phyloP scores from a whole-genome alignment of 2,113 vertebrate genomes.

The Vanacampus margaritifer region DNA sequence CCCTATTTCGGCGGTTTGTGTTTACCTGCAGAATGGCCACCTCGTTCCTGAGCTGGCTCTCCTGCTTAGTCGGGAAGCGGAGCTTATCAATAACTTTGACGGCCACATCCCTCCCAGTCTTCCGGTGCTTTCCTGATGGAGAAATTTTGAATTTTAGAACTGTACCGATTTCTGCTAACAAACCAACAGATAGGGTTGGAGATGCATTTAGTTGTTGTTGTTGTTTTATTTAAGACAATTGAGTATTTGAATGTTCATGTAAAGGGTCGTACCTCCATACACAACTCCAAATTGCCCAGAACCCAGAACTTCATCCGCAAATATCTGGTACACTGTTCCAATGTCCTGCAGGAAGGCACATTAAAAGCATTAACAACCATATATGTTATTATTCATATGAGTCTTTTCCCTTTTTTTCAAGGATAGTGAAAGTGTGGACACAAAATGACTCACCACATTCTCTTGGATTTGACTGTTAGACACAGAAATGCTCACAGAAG shows the following conservation, averaged over 20 bases:
- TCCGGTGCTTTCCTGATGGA: constrained; percentile 72
- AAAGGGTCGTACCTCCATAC: constrained; percentile 79
- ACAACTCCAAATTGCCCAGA: constrained; percentile 90
- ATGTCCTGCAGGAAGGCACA: constrained; percentile 75
- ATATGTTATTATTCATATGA: not conserved
- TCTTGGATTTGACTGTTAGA: constrained; percentile 89
- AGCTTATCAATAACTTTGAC: constrained; percentile 82
- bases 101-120: constrained; percentile 65
- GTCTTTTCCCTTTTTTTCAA: too few relatives aligned
- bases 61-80: constrained; percentile 80
- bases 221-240: not conserved
- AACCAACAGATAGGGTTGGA: not conserved
- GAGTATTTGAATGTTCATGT: not conserved
- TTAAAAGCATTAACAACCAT: not conserved
- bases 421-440: too few relatives aligned
- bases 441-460: constrained; percentile 78
- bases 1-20: not conserved
- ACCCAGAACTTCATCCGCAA: constrained; percentile 87
- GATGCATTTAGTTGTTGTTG: not conserved
- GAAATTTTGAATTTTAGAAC: not conserved
- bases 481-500: constrained; percentile 85
- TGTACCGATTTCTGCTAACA: not conserved
- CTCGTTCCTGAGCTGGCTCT: constrained; percentile 79
- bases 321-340: constrained; percentile 87
- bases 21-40: constrained; percentile 80